A percentile compares a stretch with the other conserved stretches of the same genome.
Evolutionary conservation across 2,797 vertebrate genomes (phyloP).

Genomic region (Octomys mimax): DNA sequence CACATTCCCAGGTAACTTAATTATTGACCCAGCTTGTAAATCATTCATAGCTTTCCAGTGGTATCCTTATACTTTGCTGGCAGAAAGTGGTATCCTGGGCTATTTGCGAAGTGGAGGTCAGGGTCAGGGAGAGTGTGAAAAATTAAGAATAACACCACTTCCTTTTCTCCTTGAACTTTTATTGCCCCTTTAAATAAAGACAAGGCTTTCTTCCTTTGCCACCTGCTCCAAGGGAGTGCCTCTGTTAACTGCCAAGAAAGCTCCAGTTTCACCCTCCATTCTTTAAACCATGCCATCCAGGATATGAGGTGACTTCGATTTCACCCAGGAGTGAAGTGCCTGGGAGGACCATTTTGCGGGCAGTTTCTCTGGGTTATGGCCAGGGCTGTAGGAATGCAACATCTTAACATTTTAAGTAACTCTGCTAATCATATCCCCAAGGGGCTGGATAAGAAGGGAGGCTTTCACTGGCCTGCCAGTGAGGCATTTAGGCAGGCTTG

Average conservation of each 20-base stretch:
- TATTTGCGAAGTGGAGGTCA: slow-evolving; percentile 79
- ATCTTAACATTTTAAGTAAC: slow-evolving; percentile 62
- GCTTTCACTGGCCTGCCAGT: slow-evolving; percentile 16
- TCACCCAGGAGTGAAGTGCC: not conserved
- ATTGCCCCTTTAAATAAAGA: slow-evolving; percentile 74
- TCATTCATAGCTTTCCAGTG: slow-evolving; percentile 87
- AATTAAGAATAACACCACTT: slow-evolving; percentile 81
- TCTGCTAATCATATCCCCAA: slow-evolving; percentile 66
- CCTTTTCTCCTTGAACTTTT: slow-evolving; percentile 71
- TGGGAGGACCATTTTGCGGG: not conserved
- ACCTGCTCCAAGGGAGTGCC: slow-evolving; percentile 49
- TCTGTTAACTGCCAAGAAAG: slow-evolving; percentile 37
- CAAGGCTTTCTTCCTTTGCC: slow-evolving; percentile 52
- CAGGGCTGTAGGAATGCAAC: slow-evolving; percentile 52
- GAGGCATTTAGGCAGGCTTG: slow-evolving; percentile 62
- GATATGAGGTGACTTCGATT: not conserved
- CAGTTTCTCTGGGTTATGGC: not conserved
- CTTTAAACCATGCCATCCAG: not conserved
- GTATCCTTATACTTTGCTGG: slow-evolving; percentile 84
- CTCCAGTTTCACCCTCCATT: not conserved
- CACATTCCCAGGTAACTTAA: slow-evolving; percentile 86
- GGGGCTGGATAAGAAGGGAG: slow-evolving; percentile 58
- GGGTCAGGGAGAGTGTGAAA: slow-evolving; percentile 76
- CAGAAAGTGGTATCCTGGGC: slow-evolving; percentile 70
- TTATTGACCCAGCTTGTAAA: slow-evolving; percentile 90